Evolutionary conservation across 2,888 invertebrate genomes (phyloP).

Genomic region (Eupeodes luniger): DNA sequence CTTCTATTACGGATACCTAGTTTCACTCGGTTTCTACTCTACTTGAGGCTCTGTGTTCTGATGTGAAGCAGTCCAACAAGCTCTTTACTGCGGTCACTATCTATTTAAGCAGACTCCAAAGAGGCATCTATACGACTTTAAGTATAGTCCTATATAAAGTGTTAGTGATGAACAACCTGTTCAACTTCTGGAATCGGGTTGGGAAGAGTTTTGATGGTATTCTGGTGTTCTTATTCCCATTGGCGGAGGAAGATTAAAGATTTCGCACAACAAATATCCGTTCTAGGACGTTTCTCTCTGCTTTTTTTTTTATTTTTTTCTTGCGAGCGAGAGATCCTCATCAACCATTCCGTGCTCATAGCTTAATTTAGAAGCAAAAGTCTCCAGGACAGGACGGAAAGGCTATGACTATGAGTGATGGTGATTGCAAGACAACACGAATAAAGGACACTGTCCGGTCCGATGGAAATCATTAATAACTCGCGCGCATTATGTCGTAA

Average conservation of each 20-base stretch:
- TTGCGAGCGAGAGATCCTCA: conserved; percentile 4
- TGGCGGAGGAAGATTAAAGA: conserved; percentile 52
- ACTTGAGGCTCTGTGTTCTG: not conserved
- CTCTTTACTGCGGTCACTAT: conserved; percentile 22
- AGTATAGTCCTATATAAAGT: not conserved
- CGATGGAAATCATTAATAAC: conserved; percentile 71
- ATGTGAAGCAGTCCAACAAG: conserved; percentile 8
- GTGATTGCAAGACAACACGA: conserved; percentile 74
- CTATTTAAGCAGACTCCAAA: not conserved
- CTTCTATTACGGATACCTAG: conserved; percentile 3
- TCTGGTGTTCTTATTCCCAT: conserved; percentile 31
- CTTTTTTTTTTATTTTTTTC: not conserved
- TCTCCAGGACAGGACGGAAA: conserved; percentile 51
- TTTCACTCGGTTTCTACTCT: not conserved
- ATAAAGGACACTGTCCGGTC: conserved; percentile 70
- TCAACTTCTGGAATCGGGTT: conserved; percentile 44
- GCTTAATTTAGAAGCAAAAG: conserved; percentile 73
- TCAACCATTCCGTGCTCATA: conserved; percentile 78
- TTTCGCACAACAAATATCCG: conserved; percentile 74
- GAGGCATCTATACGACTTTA: too few species aligned
- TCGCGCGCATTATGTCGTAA: conserved; percentile 72
- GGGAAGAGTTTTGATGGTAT: conserved; percentile 1
- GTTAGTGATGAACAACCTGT: conserved; percentile 69
- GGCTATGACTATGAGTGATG: conserved; percentile 75
- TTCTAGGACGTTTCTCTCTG: conserved; percentile 47